Evolutionary conservation across 2,888 invertebrate genomes (phyloP).

Genomic region (Monoplex corrugatus): DNA sequence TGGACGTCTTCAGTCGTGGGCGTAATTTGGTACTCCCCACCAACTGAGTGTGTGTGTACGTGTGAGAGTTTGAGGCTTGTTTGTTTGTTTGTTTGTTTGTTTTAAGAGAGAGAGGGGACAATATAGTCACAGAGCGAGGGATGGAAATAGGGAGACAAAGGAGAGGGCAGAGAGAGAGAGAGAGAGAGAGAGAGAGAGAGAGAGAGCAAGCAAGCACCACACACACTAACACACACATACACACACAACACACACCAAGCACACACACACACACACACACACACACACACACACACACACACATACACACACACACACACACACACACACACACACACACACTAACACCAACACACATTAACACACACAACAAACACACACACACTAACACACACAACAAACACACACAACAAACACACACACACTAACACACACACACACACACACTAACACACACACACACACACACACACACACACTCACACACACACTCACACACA

Average conservation of each 20-base stretch:
- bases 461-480: too few relatives aligned
- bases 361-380: background rate
- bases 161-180: background rate
- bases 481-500: too few relatives aligned
- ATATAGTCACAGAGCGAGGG: background rate
- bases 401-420: background rate
- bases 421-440: background rate
- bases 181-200: background rate
- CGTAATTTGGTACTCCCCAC: too few relatives aligned
- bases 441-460: too few relatives aligned
- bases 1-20: too few relatives aligned
- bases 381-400: background rate
- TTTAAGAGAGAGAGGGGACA: background rate
- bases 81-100: too few relatives aligned
- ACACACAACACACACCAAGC: background rate
- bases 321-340: slow-evolving; percentile 12
- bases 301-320: background rate
- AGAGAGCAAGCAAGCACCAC: background rate
- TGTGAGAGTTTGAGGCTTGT: too few relatives aligned
- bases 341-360: background rate
- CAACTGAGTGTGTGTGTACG: too few relatives aligned
- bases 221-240: background rate
- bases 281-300: background rate
- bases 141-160: background rate
- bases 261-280: background rate